Evolutionary conservation across 2,797 vertebrate species (phyloP).

Genomic region (Tarsius wallacei): DNA sequence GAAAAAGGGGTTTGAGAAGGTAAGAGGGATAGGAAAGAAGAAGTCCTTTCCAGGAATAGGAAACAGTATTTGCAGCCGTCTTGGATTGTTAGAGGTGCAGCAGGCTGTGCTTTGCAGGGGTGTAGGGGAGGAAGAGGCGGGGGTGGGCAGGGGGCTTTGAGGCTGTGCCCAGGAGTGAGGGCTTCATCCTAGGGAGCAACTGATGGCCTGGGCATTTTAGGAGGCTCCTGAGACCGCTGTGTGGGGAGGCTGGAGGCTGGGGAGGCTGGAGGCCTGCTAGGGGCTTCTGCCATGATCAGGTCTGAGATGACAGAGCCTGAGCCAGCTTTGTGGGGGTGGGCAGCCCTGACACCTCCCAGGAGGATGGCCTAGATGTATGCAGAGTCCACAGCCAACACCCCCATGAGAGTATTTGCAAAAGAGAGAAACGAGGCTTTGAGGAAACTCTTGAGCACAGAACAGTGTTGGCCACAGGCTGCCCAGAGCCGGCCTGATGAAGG

Average conservation of each 20-base stretch:
- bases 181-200: neutral
- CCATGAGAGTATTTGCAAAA: neutral
- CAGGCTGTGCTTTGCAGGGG: neutral
- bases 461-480: no score
- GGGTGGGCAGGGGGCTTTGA: no score
- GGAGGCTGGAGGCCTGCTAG: neutral
- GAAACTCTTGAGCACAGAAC: neutral
- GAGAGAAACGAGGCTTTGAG: neutral
- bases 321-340: rapidly evolving
- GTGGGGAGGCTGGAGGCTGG: neutral
- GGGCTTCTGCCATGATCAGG: no score
- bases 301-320: neutral
- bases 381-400: neutral
- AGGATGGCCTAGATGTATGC: neutral
- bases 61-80: rapidly evolving
- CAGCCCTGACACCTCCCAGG: neutral
- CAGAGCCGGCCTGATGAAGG: neutral
- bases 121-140: neutral
- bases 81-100: rapidly evolving
- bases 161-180: neutral
- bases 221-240: neutral
- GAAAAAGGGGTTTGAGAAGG: neutral
- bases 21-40: neutral
- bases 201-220: neutral
- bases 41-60: neutral